These are phyloP conservation scores for Tenualosa thibaudeaui DNA, from an alignment of 2,797 vertebrate species.

Conservation along the genomic window DNA sequence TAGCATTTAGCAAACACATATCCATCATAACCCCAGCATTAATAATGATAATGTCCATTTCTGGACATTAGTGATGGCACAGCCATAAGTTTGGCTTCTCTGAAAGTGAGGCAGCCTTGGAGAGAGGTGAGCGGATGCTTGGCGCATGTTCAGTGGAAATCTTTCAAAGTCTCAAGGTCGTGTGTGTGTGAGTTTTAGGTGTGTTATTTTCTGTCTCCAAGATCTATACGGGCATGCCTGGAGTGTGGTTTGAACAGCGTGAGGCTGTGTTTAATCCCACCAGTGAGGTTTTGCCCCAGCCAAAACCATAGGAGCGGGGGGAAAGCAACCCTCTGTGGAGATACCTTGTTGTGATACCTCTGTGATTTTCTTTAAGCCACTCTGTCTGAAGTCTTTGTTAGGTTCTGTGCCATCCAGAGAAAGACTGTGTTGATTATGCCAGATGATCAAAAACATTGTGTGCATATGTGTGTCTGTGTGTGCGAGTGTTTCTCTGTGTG, in stretches of 20 bases:
- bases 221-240: background rate
- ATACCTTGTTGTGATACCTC: background rate
- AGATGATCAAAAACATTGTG: slow-evolving; percentile 5
- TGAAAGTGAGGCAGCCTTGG: background rate
- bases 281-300: background rate
- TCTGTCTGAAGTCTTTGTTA: background rate
- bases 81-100: slow-evolving; percentile 25
- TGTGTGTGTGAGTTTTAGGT: slow-evolving; percentile 2
- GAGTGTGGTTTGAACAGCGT: background rate
- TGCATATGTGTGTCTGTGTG: slow-evolving; percentile 32
- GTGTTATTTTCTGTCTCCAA: slow-evolving; percentile 1
- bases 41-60: slow-evolving; percentile 42
- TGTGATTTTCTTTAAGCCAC: slow-evolving; percentile 8
- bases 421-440: background rate
- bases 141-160: background rate
- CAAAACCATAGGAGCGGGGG: background rate
- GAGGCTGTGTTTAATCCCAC: background rate
- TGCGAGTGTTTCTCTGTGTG: slow-evolving; percentile 33
- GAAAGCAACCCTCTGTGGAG: background rate
- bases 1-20: slow-evolving; percentile 59
- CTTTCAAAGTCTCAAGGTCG: slow-evolving; percentile 11
- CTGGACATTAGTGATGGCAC: slow-evolving; percentile 43
- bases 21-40: slow-evolving; percentile 38
- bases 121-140: background rate
- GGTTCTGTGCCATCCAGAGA: background rate